Conservation (phyloP, 2,113 vertebrate species). For the Nannobrachium achirus region DNA sequence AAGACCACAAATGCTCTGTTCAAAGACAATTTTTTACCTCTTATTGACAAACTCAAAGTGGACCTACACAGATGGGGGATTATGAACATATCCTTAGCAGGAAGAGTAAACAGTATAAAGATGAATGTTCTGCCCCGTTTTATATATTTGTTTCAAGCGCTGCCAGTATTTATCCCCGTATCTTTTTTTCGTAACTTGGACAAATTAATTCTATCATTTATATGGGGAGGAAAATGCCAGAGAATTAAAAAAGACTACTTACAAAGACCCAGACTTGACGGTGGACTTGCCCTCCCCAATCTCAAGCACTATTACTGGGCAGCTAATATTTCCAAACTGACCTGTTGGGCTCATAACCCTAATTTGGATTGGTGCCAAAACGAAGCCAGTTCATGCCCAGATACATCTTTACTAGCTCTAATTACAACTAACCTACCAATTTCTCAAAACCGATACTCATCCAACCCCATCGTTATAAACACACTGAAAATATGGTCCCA, state of each 20-base stretch:
- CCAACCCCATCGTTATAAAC: background rate
- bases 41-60: conserved; percentile 3
- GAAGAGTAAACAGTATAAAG: conserved; percentile 3
- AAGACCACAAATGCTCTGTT: background rate
- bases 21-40: background rate
- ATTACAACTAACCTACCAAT: background rate
- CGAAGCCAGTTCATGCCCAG: background rate
- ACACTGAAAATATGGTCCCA: background rate
- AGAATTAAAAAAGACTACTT: background rate
- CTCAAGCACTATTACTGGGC: conserved; percentile 9
- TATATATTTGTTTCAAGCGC: conserved; percentile 9
- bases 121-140: conserved; percentile 14
- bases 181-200: conserved; percentile 16
- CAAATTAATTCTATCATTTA: conserved; percentile 2
- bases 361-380: background rate
- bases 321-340: background rate
- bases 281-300: conserved; percentile 12
- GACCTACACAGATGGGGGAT: conserved; percentile 5
- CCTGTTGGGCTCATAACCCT: background rate
- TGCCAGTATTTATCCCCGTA: conserved; percentile 4
- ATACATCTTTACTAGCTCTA: background rate
- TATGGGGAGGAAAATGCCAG: conserved; percentile 7
- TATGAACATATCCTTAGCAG: background rate
- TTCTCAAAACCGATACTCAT: background rate
- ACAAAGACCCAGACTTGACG: background rate